These are phyloP conservation scores for Sebastes miniatus DNA, from an alignment of 2,797 vertebrate genomes.

Conservation along the genomic window DNA sequence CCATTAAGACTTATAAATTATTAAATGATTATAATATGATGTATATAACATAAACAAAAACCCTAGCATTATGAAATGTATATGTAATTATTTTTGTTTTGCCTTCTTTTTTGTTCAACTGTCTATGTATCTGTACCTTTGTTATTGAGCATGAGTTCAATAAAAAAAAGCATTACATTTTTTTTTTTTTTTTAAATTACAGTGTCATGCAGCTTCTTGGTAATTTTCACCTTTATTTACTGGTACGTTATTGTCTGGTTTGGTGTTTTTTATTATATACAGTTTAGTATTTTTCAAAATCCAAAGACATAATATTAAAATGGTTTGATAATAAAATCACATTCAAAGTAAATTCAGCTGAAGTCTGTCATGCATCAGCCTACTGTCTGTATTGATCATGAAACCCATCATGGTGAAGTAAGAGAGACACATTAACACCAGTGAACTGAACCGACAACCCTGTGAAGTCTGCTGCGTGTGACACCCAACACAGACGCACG, in stretches of 20 bases:
- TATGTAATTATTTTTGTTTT: no score
- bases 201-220: neutral
- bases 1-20: no score
- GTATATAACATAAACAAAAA: no score
- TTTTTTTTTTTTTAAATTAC: no score
- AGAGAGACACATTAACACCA: neutral
- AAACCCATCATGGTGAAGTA: neutral
- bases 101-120: no score
- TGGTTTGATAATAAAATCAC: neutral
- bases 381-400: neutral
- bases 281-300: neutral
- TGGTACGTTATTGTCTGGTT: neutral
- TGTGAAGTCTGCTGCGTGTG: slow-evolving; percentile 14
- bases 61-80: no score
- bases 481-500: slow-evolving; percentile 46
- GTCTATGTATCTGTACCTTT: no score
- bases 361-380: neutral
- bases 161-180: no score
- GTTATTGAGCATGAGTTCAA: no score
- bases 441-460: neutral
- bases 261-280: neutral
- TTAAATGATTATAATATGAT: no score
- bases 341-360: neutral
- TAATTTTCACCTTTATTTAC: neutral
- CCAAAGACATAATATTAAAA: neutral